phyloP scores from a whole-genome alignment of 1,140 invertebrate species.

The Bursaphelenchus mucronatus region DNA sequence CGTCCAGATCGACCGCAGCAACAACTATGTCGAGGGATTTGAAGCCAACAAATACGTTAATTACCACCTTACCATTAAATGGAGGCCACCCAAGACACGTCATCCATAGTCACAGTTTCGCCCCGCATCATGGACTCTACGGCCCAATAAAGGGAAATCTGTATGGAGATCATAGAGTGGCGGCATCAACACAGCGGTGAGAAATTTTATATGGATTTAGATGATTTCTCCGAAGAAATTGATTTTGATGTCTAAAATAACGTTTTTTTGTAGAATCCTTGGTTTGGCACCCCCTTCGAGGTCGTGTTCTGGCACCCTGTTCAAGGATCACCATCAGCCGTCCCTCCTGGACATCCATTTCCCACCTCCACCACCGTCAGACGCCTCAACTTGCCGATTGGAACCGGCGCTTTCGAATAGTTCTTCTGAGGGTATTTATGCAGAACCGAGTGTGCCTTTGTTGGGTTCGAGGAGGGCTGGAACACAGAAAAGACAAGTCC shows the following conservation, averaged over 20 bases:
- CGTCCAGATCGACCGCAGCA: slow-evolving; percentile 7
- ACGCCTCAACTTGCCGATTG: slow-evolving; percentile 10
- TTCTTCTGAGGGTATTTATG: slow-evolving; percentile 24
- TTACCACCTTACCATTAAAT: slow-evolving; percentile 1
- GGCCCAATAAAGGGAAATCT: slow-evolving; percentile 10
- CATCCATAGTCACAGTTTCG: slow-evolving; percentile 11
- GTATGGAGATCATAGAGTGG: slow-evolving; percentile 9
- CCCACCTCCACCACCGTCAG: slow-evolving; percentile 27
- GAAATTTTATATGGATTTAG: too few species aligned
- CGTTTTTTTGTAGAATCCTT: neutral
- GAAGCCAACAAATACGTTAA: neutral
- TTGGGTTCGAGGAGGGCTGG: slow-evolving; percentile 19
- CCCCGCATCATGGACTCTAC: slow-evolving; percentile 3
- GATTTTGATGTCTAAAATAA: slow-evolving; percentile 1
- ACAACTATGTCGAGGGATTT: slow-evolving; percentile 1
- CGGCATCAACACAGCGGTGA: neutral
- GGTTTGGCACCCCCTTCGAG: slow-evolving; percentile 11
- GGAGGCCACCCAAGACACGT: slow-evolving; percentile 12
- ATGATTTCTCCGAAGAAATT: neutral
- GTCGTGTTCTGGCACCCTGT: slow-evolving; percentile 22
- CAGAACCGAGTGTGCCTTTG: slow-evolving; percentile 24
- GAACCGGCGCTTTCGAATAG: slow-evolving; percentile 6
- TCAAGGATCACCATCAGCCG: slow-evolving; percentile 21
- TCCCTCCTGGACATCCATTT: slow-evolving; percentile 38
- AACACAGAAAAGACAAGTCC: neutral